Evolutionary conservation across 2,113 vertebrate genomes (phyloP).

Genomic region (Muntiacus muntjak): DNA sequence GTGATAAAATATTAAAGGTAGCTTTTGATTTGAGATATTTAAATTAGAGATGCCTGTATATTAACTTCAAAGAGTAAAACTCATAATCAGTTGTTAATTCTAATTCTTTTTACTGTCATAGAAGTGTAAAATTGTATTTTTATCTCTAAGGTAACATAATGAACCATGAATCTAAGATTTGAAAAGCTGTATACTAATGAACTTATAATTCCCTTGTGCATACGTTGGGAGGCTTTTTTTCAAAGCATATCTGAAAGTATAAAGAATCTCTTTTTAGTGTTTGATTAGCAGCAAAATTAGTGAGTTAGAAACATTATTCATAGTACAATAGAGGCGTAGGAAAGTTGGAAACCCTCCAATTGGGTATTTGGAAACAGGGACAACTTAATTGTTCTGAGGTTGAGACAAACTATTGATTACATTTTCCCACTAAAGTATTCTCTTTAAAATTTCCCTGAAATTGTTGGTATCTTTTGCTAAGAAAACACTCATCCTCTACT

Average conservation of each 20-base stretch:
- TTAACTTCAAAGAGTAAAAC: conserved; percentile 74
- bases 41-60: conserved; percentile 60
- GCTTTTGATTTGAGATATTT: conserved; percentile 58
- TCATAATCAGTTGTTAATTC: conserved; percentile 72
- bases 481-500: neutral
- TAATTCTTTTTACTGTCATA: conserved; percentile 66
- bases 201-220: conserved; percentile 71
- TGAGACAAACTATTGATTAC: conserved; percentile 74
- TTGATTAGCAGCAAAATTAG: conserved; percentile 81
- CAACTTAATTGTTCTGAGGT: conserved; percentile 63
- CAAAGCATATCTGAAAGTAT: conserved; percentile 74
- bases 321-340: conserved; percentile 66
- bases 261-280: conserved; percentile 75
- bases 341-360: conserved; percentile 56
- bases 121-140: conserved; percentile 71
- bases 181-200: conserved; percentile 70
- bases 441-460: conserved; percentile 50
- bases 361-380: conserved; percentile 72
- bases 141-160: conserved; percentile 69
- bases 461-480: conserved; percentile 7
- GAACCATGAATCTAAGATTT: conserved; percentile 69
- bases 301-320: conserved; percentile 74
- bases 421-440: conserved; percentile 51
- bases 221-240: conserved; percentile 38
- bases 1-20: conserved; percentile 52